These are phyloP conservation scores for Cephus rjabovi DNA, from an alignment of 2,888 invertebrate genomes.

Conservation along the genomic window DNA sequence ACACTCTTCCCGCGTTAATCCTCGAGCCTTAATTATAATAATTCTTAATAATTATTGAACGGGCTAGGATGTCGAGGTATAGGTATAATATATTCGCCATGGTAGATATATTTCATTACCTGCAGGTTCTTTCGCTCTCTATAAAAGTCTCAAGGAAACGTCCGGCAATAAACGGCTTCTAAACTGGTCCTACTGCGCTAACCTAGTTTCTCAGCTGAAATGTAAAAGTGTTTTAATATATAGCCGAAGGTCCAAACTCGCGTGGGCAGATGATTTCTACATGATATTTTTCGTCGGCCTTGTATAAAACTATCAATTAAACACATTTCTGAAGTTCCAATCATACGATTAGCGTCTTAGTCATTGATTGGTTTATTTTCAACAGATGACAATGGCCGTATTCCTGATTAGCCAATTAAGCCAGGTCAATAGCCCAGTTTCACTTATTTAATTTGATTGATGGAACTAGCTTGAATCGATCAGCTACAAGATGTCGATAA, in stretches of 20 bases:
- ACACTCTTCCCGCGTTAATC: background rate
- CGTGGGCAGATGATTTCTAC: constrained; percentile 13
- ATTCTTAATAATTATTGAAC: background rate
- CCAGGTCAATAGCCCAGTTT: background rate
- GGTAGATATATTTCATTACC: background rate
- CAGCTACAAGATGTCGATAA: background rate
- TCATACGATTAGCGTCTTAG: background rate
- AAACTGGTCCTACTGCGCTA: constrained; percentile 25
- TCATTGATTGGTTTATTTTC: background rate
- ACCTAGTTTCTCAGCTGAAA: constrained; percentile 21
- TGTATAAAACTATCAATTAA: background rate
- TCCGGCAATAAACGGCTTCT: constrained; percentile 28
- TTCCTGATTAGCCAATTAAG: background rate
- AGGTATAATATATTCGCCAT: background rate
- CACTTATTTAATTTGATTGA: background rate
- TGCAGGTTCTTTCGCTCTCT: background rate
- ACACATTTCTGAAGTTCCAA: background rate
- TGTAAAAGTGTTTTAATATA: constrained; percentile 10
- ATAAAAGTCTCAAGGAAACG: constrained; percentile 6
- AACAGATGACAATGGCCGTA: too few relatives aligned
- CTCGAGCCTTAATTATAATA: background rate
- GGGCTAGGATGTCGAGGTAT: background rate
- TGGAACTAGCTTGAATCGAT: background rate
- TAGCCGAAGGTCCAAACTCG: constrained; percentile 6
- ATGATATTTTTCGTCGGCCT: background rate